A percentile compares a stretch with the other conserved stretches of the same genome.
Evolutionary conservation across 1,140 invertebrate species (phyloP).

Genomic region (Neocloeon triangulifer): DNA sequence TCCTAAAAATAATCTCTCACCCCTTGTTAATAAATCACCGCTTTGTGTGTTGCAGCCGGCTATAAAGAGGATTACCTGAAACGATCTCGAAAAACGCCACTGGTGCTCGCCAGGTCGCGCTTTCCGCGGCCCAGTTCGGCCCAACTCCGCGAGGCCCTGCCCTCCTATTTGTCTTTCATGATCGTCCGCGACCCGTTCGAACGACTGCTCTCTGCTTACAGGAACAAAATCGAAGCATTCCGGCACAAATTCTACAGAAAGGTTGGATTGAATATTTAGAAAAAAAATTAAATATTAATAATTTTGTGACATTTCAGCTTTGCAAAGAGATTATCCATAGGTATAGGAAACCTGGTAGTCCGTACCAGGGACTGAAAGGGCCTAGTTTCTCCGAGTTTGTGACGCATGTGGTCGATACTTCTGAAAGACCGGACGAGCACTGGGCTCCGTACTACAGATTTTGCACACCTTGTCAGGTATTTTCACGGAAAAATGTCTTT

Average conservation of each 20-base stretch:
- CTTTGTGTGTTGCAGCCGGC: constrained; percentile 10
- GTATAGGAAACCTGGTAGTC: too few relatives aligned
- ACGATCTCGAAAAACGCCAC: constrained; percentile 23
- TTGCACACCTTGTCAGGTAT: constrained; percentile 68
- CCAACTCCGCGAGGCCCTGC: constrained; percentile 33
- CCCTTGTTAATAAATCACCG: background rate
- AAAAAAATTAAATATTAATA: constrained; percentile 1
- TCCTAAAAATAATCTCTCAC: background rate
- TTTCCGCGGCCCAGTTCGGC: constrained; percentile 48
- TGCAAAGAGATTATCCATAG: too few relatives aligned
- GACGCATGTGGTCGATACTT: constrained; percentile 42
- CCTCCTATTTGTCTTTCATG: constrained; percentile 47
- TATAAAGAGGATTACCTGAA: constrained; percentile 12
- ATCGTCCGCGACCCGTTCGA: constrained; percentile 80
- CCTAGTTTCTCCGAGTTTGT: constrained; percentile 58
- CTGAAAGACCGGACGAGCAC: constrained; percentile 59
- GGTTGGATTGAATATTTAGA: too few relatives aligned
- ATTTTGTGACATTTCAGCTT: constrained; percentile 2
- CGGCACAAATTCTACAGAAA: constrained; percentile 61
- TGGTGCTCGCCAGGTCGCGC: constrained; percentile 47
- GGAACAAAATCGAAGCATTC: constrained; percentile 67
- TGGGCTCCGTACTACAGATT: constrained; percentile 69
- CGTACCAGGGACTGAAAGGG: constrained; percentile 15
- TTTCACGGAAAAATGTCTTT: too few relatives aligned
- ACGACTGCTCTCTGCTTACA: constrained; percentile 66